Evolutionary conservation across 2,888 invertebrate species (phyloP).

Genomic region (Mimas tiliae): DNA sequence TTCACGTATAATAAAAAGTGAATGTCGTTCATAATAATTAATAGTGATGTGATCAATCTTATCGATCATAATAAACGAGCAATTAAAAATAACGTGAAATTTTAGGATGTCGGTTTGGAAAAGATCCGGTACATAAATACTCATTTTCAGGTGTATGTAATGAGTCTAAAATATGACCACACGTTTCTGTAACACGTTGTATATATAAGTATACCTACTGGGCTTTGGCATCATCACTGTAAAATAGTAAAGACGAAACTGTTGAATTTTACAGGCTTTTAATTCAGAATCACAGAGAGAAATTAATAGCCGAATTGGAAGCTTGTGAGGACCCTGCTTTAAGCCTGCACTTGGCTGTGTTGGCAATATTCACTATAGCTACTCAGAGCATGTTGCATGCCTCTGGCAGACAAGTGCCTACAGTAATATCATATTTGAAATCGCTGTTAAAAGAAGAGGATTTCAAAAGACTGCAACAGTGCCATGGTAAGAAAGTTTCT

Average conservation of each 20-base stretch:
- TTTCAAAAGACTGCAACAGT: slow-evolving; percentile 86
- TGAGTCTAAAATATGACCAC: no score
- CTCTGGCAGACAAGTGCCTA: slow-evolving; percentile 96
- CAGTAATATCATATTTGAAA: slow-evolving; percentile 90
- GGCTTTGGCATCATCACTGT: no score
- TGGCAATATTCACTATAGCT: slow-evolving; percentile 91
- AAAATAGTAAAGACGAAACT: background rate
- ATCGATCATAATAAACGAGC: no score
- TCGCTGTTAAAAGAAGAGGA: slow-evolving; percentile 88
- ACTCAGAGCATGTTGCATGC: slow-evolving; percentile 95
- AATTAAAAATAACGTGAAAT: no score
- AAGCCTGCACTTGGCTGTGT: slow-evolving; percentile 89
- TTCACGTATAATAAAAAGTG: no score
- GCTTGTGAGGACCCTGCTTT: slow-evolving; percentile 91
- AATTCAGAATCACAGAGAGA: slow-evolving; percentile 92
- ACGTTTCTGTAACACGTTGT: no score
- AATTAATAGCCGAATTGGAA: slow-evolving; percentile 91
- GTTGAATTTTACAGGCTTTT: slow-evolving; percentile 83
- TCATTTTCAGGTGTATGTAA: no score
- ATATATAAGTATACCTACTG: no score
- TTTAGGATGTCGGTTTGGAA: no score
- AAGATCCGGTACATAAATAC: no score
- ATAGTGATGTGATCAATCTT: no score
- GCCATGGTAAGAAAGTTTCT: slow-evolving; percentile 88
- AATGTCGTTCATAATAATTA: no score